Percentiles rank a stretch among this genome's conserved stretches.
Evolutionary conservation across 2,888 invertebrate genomes (phyloP).

Genomic region (Taenaris catops): DNA sequence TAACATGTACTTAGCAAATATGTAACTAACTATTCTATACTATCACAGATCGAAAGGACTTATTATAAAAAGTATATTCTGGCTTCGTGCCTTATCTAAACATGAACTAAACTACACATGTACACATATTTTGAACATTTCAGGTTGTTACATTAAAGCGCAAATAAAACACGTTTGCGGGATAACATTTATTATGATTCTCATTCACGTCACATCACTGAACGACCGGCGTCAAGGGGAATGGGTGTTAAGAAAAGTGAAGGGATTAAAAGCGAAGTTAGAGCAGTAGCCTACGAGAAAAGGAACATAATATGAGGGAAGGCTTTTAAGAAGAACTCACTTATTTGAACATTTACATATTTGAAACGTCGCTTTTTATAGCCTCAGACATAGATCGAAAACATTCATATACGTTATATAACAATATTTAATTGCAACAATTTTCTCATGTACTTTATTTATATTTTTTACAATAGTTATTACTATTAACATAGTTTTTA

Average conservation of each 20-base stretch:
- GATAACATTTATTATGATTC: constrained; percentile 66
- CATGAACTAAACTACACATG: constrained; percentile 25
- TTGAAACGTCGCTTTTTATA: no score
- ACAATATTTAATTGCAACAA: no score
- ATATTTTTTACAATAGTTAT: no score
- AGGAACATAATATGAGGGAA: constrained; percentile 46
- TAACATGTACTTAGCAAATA: no score
- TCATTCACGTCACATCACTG: constrained; percentile 43
- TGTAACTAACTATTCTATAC: no score
- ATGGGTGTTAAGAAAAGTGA: constrained; percentile 43
- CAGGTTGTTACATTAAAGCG: constrained; percentile 41
- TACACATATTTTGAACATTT: constrained; percentile 22
- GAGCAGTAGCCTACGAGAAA: constrained; percentile 47
- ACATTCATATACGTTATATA: no score
- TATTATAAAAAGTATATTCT: no score
- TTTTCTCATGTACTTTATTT: no score
- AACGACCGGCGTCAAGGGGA: constrained; percentile 36
- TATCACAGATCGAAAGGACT: no score
- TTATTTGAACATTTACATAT: no score
- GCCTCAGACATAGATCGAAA: no score
- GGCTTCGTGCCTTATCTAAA: constrained; percentile 20
- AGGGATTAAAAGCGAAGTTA: constrained; percentile 42
- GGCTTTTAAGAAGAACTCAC: constrained; percentile 40
- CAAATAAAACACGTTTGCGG: constrained; percentile 69
- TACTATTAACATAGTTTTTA: no score